These are phyloP conservation scores for Mormyrus proboscirostris DNA, from an alignment of 2,797 vertebrate species.

Conservation along the genomic window DNA sequence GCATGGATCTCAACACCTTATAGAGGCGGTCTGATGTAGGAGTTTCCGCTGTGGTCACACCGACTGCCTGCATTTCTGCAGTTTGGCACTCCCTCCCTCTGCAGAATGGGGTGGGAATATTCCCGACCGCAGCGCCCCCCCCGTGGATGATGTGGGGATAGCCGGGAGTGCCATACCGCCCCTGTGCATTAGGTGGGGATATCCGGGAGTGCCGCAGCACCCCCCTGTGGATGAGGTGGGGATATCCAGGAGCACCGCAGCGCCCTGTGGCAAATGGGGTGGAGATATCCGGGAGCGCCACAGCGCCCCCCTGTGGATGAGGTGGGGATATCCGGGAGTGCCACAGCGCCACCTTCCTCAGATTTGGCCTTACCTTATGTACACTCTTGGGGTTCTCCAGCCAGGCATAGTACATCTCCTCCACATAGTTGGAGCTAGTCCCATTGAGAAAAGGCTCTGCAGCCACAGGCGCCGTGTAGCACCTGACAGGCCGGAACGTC, in stretches of 20 bases:
- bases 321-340: not conserved
- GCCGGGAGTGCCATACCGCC: no score
- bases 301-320: not conserved
- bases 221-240: not conserved
- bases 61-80: not conserved
- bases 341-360: slow-evolving; percentile 13
- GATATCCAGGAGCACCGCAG: not conserved
- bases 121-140: not conserved
- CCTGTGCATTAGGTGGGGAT: no score
- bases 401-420: slow-evolving; percentile 98
- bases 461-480: slow-evolving; percentile 83
- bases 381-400: slow-evolving; percentile 95
- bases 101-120: not conserved
- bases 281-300: not conserved
- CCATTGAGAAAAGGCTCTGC: slow-evolving; percentile 93
- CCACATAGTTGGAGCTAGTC: slow-evolving; percentile 96
- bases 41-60: not conserved
- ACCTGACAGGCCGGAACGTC: slow-evolving; percentile 85
- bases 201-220: not conserved
- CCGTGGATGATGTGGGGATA: no score
- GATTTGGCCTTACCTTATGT: slow-evolving; percentile 81
- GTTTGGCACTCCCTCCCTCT: not conserved
- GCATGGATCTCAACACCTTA: not conserved
- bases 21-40: not conserved
- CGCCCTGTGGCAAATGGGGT: not conserved